Conservation (phyloP, 2,113 vertebrate species). For the Lipophrys pholis region DNA sequence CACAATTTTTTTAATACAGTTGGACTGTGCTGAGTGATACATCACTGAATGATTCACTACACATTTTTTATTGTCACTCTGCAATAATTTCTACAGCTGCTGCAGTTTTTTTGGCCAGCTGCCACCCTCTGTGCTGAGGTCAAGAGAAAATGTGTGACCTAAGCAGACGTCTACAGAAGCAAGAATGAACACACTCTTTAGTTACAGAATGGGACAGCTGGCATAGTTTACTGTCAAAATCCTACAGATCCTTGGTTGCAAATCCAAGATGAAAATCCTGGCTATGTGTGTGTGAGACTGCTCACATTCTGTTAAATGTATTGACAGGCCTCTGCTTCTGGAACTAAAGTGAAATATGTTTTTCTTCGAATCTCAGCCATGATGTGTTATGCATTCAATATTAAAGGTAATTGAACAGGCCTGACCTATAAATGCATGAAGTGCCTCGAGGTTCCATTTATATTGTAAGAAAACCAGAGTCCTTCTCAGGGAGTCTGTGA, state of each 20-base stretch:
- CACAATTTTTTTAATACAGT: too few relatives aligned
- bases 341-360: background rate
- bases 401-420: conserved; percentile 29
- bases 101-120: background rate
- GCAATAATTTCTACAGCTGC: background rate
- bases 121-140: background rate
- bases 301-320: background rate
- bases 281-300: background rate
- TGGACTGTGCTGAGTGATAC: background rate
- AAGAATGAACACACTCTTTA: background rate
- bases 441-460: conserved; percentile 27
- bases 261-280: background rate
- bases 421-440: conserved; percentile 23
- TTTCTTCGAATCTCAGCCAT: background rate
- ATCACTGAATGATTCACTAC: background rate
- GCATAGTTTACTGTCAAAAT: background rate
- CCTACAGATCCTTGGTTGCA: too few relatives aligned
- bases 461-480: conserved; percentile 24
- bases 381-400: conserved; percentile 2
- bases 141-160: background rate
- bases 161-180: background rate
- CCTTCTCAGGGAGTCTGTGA: conserved; percentile 21
- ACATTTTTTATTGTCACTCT: background rate
- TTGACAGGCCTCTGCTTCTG: background rate
- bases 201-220: background rate